Base-by-base conservation (phyloP, 2,797 vertebrate genomes). In the Sebastes trivittatus region DNA sequence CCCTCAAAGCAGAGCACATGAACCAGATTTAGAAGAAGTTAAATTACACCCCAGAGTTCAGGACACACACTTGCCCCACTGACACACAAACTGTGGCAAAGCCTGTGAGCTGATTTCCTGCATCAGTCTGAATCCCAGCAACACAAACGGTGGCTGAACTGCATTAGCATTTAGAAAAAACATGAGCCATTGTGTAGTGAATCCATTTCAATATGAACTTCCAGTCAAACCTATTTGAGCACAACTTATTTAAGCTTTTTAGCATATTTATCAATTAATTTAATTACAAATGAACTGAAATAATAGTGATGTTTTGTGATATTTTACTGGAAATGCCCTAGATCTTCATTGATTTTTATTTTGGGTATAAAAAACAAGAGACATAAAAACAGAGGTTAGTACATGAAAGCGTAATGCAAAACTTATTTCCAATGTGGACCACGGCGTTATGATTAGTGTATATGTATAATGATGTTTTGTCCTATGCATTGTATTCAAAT, bases 31-130 rank as follows among this genome's bases (percentile, higher is more conserved):
- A 80, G 18, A 63, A 55, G 20, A 63, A n/a, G 68, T 72, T 75
- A 77, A 72, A 82, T 59, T 72, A 81, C 36, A 75, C 18, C 80
- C 52, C 22, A 42, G 38, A 30, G 68, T 64, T 84, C 68, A 86
- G 71, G 56, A 61, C 63, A 82, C 67, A 74, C 63, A 75, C 68
- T 52, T 86, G 84, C 25, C 54, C 88, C 75, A 89, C 90, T 92
- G 82, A 90, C 88, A 88, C 73, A 89, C 59, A 87, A 78, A 78
- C 20, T 11, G 29, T 13, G 27, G 75, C n/a, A 71, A 84, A 84
- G 81, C 75, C 9, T 66, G 63, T 71, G 74, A 71, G 78, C 69
- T 61, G 13, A 75, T 82, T 77, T 80, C 27, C 75, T 71, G 20
- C 65, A 60, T 72, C 79, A 77, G 29, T 56, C 34, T 68, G 34